Evolutionary conservation across 1,140 invertebrate species (phyloP).

Genomic region (Brachionus calyciflorus): DNA sequence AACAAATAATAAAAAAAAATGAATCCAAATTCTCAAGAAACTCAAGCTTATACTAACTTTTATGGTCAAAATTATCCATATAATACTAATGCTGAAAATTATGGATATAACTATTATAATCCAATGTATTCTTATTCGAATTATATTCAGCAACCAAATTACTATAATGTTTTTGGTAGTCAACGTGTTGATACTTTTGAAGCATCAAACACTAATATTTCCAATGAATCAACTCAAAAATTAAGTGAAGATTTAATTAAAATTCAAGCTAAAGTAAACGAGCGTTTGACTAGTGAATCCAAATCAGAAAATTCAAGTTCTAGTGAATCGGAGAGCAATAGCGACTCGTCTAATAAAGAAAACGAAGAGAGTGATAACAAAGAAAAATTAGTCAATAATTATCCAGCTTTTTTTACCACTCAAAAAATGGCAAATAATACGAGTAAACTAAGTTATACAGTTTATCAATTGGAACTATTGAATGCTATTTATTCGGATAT

Average conservation of each 20-base stretch:
- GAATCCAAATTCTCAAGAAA: too few relatives aligned
- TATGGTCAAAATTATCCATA: conserved; percentile 4
- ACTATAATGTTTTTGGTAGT: background rate
- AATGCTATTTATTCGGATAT: conserved; percentile 55
- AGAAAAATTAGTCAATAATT: background rate
- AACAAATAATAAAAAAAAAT: background rate
- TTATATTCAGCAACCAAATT: background rate
- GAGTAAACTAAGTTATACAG: conserved; percentile 50
- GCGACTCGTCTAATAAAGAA: conserved; percentile 25
- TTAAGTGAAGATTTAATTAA: background rate
- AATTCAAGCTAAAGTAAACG: conserved; percentile 26
- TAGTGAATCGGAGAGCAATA: conserved; percentile 11
- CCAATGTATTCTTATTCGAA: conserved; percentile 13
- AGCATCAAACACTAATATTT: too few relatives aligned
- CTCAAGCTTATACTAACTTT: background rate
- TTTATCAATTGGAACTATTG: conserved; percentile 57
- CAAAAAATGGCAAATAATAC: conserved; percentile 44
- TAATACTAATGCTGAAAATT: too few relatives aligned
- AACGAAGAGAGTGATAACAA: conserved; percentile 12
- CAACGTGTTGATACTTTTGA: background rate
- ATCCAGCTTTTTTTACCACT: conserved; percentile 44
- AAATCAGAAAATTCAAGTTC: conserved; percentile 1
- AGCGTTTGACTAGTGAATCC: background rate
- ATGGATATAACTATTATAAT: background rate
- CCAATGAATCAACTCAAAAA: background rate